Percentiles rank a stretch among this genome's conserved stretches.
Evolutionary conservation across 2,888 invertebrate species (phyloP).

Genomic region (Pristionchus arcanus): DNA sequence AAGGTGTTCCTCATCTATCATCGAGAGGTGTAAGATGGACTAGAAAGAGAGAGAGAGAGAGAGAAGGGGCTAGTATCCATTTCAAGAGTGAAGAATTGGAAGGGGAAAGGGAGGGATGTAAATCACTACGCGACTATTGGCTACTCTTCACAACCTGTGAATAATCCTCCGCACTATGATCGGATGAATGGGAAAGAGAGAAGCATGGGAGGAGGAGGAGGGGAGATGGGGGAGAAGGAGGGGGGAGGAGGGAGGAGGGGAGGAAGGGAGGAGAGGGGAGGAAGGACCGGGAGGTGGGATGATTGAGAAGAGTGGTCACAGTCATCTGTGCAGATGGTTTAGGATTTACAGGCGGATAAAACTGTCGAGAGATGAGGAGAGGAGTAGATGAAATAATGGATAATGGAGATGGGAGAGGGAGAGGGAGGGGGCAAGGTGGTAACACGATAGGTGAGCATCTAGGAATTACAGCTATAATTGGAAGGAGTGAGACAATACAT

Average conservation of each 20-base stretch:
- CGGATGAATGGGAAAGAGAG: constrained; percentile 36
- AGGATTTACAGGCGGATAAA: constrained; percentile 36
- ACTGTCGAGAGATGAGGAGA: background rate
- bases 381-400: constrained; percentile 35
- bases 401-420: background rate
- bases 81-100: background rate
- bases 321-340: constrained; percentile 34
- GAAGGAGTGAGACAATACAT: constrained; percentile 16
- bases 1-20: background rate
- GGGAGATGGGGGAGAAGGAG: background rate
- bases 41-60: background rate
- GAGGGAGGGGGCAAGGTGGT: background rate
- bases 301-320: background rate
- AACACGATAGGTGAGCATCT: constrained; percentile 14
- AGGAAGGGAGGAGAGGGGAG: background rate
- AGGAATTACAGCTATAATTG: constrained; percentile 32
- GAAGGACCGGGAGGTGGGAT: background rate
- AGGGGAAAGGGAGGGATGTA: background rate
- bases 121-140: constrained; percentile 38
- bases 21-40: constrained; percentile 8
- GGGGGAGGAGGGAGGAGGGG: background rate
- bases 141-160: constrained; percentile 39
- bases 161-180: constrained; percentile 14
- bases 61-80: background rate
- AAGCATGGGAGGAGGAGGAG: background rate